Evolutionary conservation across 2,888 invertebrate genomes (phyloP), one percentile per base, ranked within the genome.

Genomic region (Hyposoter didymator): DNA sequence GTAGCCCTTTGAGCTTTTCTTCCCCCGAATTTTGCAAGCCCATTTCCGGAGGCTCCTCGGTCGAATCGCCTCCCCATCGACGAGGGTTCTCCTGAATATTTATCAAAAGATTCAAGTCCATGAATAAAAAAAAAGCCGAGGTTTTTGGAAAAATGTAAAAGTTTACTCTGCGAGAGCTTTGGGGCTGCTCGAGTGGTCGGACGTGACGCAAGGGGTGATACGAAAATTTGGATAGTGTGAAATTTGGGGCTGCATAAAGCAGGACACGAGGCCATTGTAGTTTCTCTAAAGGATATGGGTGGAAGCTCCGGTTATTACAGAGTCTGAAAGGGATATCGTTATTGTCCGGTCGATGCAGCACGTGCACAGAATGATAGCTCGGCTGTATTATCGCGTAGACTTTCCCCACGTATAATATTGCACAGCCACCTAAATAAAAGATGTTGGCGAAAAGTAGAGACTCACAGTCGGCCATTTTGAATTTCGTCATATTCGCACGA

Each of bases 171-270:
- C n/a, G 14, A 4, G 28, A 14, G 14, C 1, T 28, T 12, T 35
- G 32, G 6, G 35, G 66, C 45, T 43, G 66, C 67, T 45, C 8
- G 22, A 45, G 45, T n/a, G n/a, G n/a, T 22, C 19, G 0, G 39
- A 35, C 28, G 28, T 14, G 59, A 59, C 59, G 59, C 14, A 28
- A 28, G 14, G 28, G 28, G 4, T 14, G 59, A n/a, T n/a, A n/a
- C n/a, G n/a, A 67, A 49, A 49, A 70, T 45, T 45, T 22, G 22
- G 22, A 45, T 28, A 17, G 45, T 69, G 69, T 43, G 45, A 70
- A 73, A 73, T 73, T 73, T 55, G 2, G 55, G 7, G 88, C 88
- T 90, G 88, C 89, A 90, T 89, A 89, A 90, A 90, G 88, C 90
- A 89, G 89, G 88, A 89, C 90, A 90, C 90, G 90, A 87, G 76